phyloP scores from a whole-genome alignment of 2,113 vertebrate species.

The Strix aluco region DNA sequence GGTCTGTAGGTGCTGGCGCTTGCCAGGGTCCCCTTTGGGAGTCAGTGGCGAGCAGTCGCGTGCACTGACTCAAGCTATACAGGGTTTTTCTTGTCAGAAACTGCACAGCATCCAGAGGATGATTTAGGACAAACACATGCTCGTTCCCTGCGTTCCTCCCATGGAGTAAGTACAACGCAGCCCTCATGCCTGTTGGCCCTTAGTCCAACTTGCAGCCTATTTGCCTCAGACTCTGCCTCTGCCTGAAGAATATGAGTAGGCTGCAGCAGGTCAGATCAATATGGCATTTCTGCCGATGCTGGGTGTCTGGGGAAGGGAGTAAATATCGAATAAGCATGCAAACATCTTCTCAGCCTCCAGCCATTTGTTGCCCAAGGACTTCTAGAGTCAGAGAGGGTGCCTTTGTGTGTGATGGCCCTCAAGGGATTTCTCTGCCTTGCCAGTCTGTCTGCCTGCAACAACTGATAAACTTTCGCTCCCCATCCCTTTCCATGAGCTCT shows the following conservation, averaged over 20 bases:
- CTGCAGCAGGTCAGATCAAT: neutral
- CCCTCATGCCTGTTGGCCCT: neutral
- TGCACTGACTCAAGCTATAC: neutral
- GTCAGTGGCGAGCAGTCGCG: neutral
- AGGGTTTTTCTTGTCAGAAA: neutral
- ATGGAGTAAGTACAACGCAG: rapidly evolving
- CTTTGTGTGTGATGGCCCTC: neutral
- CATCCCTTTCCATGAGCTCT: neutral
- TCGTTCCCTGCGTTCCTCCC: rapidly evolving
- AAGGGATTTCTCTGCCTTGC: neutral
- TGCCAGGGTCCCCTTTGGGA: neutral
- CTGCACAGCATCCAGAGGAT: neutral
- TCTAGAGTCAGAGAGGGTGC: neutral
- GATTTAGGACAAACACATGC: neutral
- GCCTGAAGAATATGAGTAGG: rapidly evolving
- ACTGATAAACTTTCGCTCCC: neutral
- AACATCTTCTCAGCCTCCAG: neutral
- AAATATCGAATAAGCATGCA: rapidly evolving
- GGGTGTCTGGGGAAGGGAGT: neutral
- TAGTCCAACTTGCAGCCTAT: rapidly evolving
- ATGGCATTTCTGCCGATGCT: neutral
- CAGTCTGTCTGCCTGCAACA: neutral
- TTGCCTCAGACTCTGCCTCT: neutral
- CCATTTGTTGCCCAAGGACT: neutral
- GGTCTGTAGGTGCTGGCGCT: neutral